These are phyloP conservation scores for Latrodectus elegans DNA, from an alignment of 2,888 invertebrate species.

Conservation along the genomic window DNA sequence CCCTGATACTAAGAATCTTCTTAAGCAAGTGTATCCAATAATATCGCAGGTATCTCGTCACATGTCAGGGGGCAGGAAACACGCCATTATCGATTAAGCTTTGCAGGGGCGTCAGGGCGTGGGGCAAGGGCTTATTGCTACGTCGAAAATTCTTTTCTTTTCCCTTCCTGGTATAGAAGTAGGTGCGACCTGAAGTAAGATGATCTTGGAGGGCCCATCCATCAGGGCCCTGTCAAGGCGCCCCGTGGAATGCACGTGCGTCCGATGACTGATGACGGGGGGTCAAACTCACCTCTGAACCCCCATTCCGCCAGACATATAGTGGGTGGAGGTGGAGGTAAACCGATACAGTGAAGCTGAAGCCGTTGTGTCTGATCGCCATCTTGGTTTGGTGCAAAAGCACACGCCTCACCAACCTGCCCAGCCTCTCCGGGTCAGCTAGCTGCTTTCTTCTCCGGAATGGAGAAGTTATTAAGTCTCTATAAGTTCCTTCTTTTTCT, in stretches of 20 bases:
- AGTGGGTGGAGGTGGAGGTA: conserved; percentile 35
- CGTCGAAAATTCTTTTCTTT: not conserved
- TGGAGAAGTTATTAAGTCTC: conserved; percentile 49
- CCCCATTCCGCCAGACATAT: conserved; percentile 32
- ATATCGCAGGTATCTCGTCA: not conserved
- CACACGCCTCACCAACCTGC: conserved; percentile 27
- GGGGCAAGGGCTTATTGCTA: conserved; percentile 7
- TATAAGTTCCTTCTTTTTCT: not conserved
- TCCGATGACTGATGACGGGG: conserved; percentile 66
- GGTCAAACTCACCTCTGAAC: conserved; percentile 68
- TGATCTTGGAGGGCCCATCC: conserved; percentile 58
- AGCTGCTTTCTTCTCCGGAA: conserved; percentile 14
- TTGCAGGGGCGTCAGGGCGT: conserved; percentile 4
- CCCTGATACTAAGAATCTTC: not conserved
- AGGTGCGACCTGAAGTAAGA: conserved; percentile 37
- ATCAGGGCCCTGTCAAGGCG: conserved; percentile 60
- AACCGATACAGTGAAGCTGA: conserved; percentile 40
- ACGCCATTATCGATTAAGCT: conserved; percentile 20
- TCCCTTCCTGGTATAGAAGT: not conserved
- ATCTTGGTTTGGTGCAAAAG: conserved; percentile 18
- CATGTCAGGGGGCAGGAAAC: not conserved
- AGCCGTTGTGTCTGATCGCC: conserved; percentile 60
- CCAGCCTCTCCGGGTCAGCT: conserved; percentile 16
- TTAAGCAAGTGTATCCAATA: not conserved
- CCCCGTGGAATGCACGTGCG: conserved; percentile 65